These are phyloP conservation scores for Himalopsyche anomala DNA, from an alignment of 2,888 invertebrate genomes.

Conservation along the genomic window DNA sequence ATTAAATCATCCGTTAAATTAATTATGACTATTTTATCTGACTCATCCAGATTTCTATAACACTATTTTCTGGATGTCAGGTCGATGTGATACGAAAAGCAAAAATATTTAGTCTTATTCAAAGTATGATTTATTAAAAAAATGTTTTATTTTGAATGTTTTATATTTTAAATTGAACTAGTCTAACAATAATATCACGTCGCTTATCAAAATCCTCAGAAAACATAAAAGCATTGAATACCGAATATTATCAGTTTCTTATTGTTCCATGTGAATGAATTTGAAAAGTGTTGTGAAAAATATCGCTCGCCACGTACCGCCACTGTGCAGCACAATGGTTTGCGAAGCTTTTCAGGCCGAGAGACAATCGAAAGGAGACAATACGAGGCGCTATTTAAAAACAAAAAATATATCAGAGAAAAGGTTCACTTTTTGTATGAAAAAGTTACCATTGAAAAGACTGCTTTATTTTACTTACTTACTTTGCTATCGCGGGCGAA, in stretches of 20 bases:
- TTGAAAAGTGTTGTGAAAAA: conserved; percentile 44
- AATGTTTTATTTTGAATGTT: too few species aligned
- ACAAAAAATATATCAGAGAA: conserved; percentile 80
- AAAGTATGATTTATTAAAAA: too few species aligned
- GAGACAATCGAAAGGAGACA: conserved; percentile 80
- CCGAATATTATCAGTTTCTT: conserved; percentile 28
- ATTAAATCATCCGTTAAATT: too few species aligned
- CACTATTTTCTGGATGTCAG: too few species aligned
- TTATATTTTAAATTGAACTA: conserved; percentile 3
- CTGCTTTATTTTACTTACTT: conserved; percentile 64
- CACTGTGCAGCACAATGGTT: conserved; percentile 51
- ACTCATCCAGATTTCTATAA: too few species aligned
- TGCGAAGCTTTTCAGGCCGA: conserved; percentile 70
- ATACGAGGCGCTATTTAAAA: conserved; percentile 80
- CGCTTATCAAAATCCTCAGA: conserved; percentile 38
- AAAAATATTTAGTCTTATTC: too few species aligned
- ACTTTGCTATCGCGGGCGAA: conserved; percentile 57
- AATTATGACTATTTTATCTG: too few species aligned
- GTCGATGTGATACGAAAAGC: too few species aligned
- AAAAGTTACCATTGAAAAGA: conserved; percentile 66
- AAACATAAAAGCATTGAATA: conserved; percentile 27
- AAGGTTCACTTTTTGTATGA: conserved; percentile 77
- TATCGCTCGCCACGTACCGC: conserved; percentile 44
- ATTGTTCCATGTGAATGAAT: conserved; percentile 39
- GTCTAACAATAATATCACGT: conserved; percentile 15